A percentile compares a stretch with the other conserved stretches of the same genome.
Evolutionary conservation across 2,113 vertebrate species (phyloP).

Genomic region (Mus musculus): DNA sequence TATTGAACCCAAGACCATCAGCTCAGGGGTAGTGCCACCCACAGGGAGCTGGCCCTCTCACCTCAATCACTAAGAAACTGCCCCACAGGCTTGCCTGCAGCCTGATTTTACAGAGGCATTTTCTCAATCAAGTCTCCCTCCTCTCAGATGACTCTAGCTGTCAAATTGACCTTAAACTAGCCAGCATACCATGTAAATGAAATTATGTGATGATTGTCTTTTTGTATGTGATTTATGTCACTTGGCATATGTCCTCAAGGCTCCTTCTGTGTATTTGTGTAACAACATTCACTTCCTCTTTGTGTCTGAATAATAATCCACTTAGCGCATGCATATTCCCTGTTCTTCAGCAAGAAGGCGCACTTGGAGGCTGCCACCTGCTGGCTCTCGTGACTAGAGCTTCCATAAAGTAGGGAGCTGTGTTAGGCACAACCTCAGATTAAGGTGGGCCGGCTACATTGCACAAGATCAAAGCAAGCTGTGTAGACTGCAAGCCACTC

Average conservation of each 20-base stretch:
- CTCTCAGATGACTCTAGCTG: background rate
- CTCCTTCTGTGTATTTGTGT: background rate
- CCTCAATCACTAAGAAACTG: background rate
- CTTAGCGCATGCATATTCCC: accelerated
- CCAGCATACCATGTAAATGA: background rate
- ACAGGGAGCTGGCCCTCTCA: background rate
- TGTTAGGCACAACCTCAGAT: background rate
- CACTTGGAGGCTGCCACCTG: background rate
- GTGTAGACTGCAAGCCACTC: background rate
- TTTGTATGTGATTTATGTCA: background rate
- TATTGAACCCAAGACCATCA: background rate
- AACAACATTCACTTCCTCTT: background rate
- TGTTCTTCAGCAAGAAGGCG: background rate
- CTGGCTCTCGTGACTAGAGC: background rate
- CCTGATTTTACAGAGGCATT: background rate
- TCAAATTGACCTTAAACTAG: background rate
- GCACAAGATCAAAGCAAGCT: background rate
- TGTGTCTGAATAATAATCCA: background rate
- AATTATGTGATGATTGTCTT: background rate
- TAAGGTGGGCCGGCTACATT: background rate
- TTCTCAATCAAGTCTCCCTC: background rate
- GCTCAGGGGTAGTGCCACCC: background rate
- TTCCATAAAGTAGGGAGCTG: background rate
- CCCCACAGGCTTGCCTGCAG: background rate
- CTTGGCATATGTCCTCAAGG: background rate